Base-by-base conservation (phyloP, 2,797 vertebrate genomes). In the Gouania willdenowi region DNA sequence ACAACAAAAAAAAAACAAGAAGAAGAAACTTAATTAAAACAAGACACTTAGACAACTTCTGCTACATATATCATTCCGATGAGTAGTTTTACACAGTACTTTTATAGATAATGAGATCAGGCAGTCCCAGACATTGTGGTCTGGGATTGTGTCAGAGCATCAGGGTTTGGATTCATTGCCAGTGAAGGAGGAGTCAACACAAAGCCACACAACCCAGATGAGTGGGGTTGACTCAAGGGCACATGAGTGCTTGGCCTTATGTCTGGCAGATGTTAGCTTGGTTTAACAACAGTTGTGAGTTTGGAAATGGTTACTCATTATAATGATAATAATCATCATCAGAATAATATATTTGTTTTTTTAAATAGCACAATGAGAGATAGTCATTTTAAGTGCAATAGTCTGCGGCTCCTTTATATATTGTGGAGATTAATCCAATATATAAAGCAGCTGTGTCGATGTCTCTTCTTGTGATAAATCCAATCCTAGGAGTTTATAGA, bases 231-330 rank as follows among this genome's bases (percentile, higher is more conserved):
- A 73, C 50, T 72, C 29, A 15, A 14, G 75, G 75, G 85, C 79
- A 79, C 41, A 36, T 42, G 61, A 55, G 77, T 65, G 56, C 41
- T 39, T 41, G 54, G 60, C 52, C 75, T 75, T 69, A 73, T 78
- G 69, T 79, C 66, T 58, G 67, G 78, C 84, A 84, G 83, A 83
- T 85, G 81, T 81, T 71, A 25, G 52, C 65, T 69, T 73, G 69
- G 30, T 61, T 77, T 64, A 63, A 55, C 54, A 40, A 59, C 60
- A 64, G 54, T 69, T 66, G 56, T 25, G 42, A 77, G 52, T 65
- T 58, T 70, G 66, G 79, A 77, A 75, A 75, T 65, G 64, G 52
- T 78, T 75, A 59, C 66, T 55, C 56, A n/a, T n/a, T n/a, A n/a
- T n/a, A n/a, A n/a, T n/a, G n/a, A n/a, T n/a, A n/a, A n/a, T n/a